Evolutionary conservation across 2,888 invertebrate genomes (phyloP).

Genomic region (Neria commutata): DNA sequence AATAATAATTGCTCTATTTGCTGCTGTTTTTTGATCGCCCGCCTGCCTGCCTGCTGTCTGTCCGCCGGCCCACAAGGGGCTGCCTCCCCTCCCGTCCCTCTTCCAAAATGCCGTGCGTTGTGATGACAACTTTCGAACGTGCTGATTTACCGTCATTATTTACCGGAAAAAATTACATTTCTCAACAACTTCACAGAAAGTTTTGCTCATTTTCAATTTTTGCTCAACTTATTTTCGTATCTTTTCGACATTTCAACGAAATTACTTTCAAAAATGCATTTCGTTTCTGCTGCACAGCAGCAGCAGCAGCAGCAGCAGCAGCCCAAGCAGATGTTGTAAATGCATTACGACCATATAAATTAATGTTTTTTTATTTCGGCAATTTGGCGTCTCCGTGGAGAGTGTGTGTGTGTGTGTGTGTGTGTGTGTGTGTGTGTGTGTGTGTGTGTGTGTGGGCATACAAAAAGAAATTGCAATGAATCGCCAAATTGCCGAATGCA

Average conservation of each 20-base stretch:
- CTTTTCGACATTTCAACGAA: not conserved
- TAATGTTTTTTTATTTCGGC: slow-evolving; percentile 1
- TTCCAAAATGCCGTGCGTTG: not conserved
- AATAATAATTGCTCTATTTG: slow-evolving; percentile 23
- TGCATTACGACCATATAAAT: slow-evolving; percentile 1
- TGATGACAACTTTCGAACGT: slow-evolving; percentile 2
- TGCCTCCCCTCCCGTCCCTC: too few relatives aligned
- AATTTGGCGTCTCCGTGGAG: not conserved
- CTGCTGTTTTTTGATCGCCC: slow-evolving; percentile 3
- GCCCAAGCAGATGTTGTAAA: not conserved
- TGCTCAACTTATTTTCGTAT: not conserved
- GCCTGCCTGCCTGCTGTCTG: too few relatives aligned
- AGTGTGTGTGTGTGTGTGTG: too few relatives aligned
- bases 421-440: too few relatives aligned
- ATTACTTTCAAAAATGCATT: not conserved
- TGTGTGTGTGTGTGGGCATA: too few relatives aligned
- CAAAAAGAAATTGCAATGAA: not conserved
- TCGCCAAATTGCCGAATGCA: not conserved
- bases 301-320: slow-evolving; percentile 1
- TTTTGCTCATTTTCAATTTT: not conserved
- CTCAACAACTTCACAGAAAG: not conserved
- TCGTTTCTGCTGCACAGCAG: not conserved
- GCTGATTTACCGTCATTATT: not conserved
- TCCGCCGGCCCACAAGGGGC: too few relatives aligned
- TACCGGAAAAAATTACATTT: not conserved